A percentile compares a stretch with the other conserved stretches of the same genome.
Conservation (phyloP, 2,888 invertebrate species). For the Agrochola lota region DNA sequence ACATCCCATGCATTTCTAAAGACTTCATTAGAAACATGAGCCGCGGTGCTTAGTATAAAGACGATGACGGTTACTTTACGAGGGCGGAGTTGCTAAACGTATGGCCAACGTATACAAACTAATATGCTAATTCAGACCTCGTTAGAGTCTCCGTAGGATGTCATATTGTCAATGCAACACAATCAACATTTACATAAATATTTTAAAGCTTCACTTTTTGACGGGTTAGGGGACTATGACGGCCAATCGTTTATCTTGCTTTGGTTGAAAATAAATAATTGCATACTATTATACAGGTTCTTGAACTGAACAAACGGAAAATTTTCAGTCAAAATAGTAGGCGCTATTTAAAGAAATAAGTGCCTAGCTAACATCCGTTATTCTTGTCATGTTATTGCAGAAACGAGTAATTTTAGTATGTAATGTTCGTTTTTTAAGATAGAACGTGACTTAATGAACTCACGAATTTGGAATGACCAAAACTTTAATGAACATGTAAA, state of each 20-base stretch:
- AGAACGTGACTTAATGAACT: slow-evolving; percentile 50
- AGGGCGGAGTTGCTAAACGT: slow-evolving; percentile 78
- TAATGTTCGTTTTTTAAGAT: slow-evolving; percentile 39
- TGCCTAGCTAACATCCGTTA: slow-evolving; percentile 24
- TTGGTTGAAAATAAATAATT: slow-evolving; percentile 13
- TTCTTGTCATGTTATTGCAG: slow-evolving; percentile 32
- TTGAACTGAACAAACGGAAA: slow-evolving; percentile 24
- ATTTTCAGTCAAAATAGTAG: background rate
- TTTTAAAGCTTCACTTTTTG: slow-evolving; percentile 53
- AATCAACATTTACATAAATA: slow-evolving; percentile 69
- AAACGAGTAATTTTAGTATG: slow-evolving; percentile 20
- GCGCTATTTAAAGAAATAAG: slow-evolving; percentile 9
- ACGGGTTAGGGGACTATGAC: slow-evolving; percentile 43
- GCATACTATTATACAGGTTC: slow-evolving; percentile 5
- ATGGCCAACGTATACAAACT: slow-evolving; percentile 66
- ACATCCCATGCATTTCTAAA: slow-evolving; percentile 74
- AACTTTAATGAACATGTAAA: slow-evolving; percentile 20
- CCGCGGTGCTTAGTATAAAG: slow-evolving; percentile 59
- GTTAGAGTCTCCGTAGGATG: slow-evolving; percentile 67
- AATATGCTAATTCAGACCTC: slow-evolving; percentile 74
- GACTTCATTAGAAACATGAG: slow-evolving; percentile 72
- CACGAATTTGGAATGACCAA: slow-evolving; percentile 31
- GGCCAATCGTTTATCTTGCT: slow-evolving; percentile 23
- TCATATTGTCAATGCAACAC: slow-evolving; percentile 68
- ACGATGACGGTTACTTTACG: slow-evolving; percentile 63